A percentile compares a stretch with the other conserved stretches of the same genome.
Conservation (phyloP, 2,888 invertebrate genomes). For the Tetrapedia diversipes region DNA sequence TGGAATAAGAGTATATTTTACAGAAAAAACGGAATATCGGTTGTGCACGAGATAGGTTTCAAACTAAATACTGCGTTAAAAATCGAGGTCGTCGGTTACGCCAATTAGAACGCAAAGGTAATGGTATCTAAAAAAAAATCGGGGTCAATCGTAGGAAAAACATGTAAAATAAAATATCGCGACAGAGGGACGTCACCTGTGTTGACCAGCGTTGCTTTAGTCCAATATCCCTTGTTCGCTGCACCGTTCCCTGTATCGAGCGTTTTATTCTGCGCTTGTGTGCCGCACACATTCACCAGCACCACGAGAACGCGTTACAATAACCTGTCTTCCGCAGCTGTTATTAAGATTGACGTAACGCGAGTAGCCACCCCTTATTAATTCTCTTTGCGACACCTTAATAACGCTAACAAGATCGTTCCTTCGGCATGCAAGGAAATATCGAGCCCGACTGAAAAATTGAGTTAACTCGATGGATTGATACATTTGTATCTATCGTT, state of each 20-base stretch:
- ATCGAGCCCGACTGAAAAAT: background rate
- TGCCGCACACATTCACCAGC: background rate
- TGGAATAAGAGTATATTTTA: no score
- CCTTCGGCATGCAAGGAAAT: background rate
- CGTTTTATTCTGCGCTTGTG: constrained; percentile 26
- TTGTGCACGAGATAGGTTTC: no score
- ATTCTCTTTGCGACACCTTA: constrained; percentile 16
- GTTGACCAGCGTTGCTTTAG: constrained; percentile 15
- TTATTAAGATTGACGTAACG: constrained; percentile 36
- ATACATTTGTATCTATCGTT: background rate
- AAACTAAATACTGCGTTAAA: no score
- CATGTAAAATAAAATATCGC: constrained; percentile 6
- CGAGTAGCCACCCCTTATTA: constrained; percentile 10
- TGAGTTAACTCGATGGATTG: background rate
- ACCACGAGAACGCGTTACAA: constrained; percentile 3
- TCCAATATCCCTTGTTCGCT: constrained; percentile 23
- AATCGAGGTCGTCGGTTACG: no score
- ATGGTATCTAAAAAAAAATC: constrained; percentile 16
- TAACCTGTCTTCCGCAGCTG: constrained; percentile 20
- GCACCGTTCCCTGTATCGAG: constrained; percentile 13
- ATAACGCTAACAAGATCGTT: constrained; percentile 17
- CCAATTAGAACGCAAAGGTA: no score
- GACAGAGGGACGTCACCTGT: background rate
- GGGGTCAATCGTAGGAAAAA: constrained; percentile 14
- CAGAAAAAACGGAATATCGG: no score